Evolutionary conservation across 2,888 invertebrate genomes (phyloP).

Genomic region (Drosophila kanekoi): DNA sequence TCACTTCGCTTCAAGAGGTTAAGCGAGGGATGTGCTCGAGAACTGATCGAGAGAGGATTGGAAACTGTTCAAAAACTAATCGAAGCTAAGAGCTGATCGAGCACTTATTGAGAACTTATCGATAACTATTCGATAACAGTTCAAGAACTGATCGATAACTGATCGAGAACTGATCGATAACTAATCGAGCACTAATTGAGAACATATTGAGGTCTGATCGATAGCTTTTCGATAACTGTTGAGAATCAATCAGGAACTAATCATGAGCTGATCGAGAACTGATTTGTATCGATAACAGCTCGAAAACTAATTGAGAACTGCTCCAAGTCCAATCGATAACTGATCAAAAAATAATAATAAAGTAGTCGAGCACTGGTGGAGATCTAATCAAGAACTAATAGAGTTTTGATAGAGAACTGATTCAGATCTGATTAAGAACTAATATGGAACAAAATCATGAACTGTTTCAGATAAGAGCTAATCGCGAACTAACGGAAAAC

Average conservation of each 20-base stretch:
- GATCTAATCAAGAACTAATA: background rate
- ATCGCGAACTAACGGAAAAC: background rate
- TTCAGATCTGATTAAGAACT: background rate
- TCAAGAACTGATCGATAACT: background rate
- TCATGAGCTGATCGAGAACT: background rate
- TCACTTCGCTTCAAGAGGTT: slow-evolving; percentile 17
- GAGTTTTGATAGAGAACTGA: background rate
- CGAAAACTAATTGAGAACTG: background rate
- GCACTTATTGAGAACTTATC: background rate
- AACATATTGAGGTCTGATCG: background rate
- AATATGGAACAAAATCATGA: background rate
- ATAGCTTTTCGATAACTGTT: background rate
- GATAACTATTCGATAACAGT: background rate
- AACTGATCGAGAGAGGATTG: background rate
- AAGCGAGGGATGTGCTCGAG: background rate
- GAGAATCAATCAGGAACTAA: background rate
- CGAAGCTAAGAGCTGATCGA: background rate
- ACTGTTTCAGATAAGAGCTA: background rate
- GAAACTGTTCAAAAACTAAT: background rate
- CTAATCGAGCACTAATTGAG: background rate
- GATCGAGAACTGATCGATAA: background rate
- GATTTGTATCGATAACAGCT: background rate
- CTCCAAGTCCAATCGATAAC: too few species aligned
- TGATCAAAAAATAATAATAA: background rate
- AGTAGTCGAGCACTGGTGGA: background rate